A percentile compares a stretch with the other conserved stretches of the same genome.
These are phyloP conservation scores for Bibio marci DNA, from an alignment of 2,888 invertebrate species.

Conservation along the genomic window DNA sequence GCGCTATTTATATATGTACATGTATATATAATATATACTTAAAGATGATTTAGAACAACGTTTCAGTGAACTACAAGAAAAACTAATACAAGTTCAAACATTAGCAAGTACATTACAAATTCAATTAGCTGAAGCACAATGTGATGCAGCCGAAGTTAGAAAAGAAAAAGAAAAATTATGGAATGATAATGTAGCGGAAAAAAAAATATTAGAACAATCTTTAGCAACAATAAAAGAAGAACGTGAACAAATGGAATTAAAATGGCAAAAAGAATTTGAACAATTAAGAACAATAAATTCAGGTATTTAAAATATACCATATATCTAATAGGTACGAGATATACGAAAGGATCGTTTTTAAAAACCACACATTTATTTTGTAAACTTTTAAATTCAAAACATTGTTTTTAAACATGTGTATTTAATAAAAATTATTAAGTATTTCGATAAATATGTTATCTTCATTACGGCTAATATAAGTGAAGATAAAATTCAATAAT, in stretches of 20 bases:
- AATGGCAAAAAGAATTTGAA: slow-evolving; percentile 46
- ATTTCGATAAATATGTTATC: no score
- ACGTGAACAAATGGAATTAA: slow-evolving; percentile 36
- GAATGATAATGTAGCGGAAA: slow-evolving; percentile 33
- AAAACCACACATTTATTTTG: no score
- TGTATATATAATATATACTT: neutral
- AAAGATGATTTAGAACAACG: slow-evolving; percentile 30
- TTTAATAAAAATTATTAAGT: no score
- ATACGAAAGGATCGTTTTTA: no score
- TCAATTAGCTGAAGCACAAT: slow-evolving; percentile 23
- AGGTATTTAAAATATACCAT: slow-evolving; percentile 24
- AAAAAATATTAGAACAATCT: slow-evolving; percentile 34
- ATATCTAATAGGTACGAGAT: no score
- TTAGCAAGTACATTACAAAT: slow-evolving; percentile 23
- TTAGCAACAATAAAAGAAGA: slow-evolving; percentile 39
- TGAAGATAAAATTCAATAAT: no score
- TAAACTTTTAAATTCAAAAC: no score
- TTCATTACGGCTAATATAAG: no score
- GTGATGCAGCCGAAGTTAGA: slow-evolving; percentile 20
- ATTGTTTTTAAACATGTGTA: no score
- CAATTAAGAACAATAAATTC: slow-evolving; percentile 41
- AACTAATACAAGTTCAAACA: slow-evolving; percentile 32
- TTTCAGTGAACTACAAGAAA: slow-evolving; percentile 31
- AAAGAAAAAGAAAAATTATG: slow-evolving; percentile 30
- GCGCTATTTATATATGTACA: neutral